Base-by-base conservation (phyloP, 2,888 invertebrate species). In the Diarsia mendica region DNA sequence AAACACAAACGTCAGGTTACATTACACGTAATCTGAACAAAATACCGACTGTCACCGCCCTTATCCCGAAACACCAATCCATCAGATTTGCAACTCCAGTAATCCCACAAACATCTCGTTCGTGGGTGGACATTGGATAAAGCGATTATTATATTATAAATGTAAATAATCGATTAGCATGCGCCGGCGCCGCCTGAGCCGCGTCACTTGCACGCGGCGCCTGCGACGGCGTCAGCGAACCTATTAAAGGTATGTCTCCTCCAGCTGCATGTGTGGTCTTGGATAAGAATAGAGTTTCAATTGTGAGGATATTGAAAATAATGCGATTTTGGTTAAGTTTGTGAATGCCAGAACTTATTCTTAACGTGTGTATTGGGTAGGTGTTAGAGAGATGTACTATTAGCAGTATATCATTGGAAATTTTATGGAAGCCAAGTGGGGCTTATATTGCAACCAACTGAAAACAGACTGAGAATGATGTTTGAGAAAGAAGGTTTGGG, bases 81-180 rank as follows among this genome's bases (percentile, higher is more conserved):
- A 84, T 80, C 76, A 83, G 79, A 78, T 83, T 83, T 77, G 85
- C 85, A 81, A 72, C 85, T 77, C 20, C 60, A 46, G 73, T 69
- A 83, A 83, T 83, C 85, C 77, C 55, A 82, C 77, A 85, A 83
- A 85, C 82, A 82, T 85, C 85, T 77, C 82, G 82, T 13, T 71
- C 75, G 87, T 87, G 86, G 87, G 87, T 79, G 85, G 76, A 85
- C 80, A 76, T 77, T 71, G 75, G 77, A 81, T 87, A 86, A 86
- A 76, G 75, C 70, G 85, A 85, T 86, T 85, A 87, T 87, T 82
- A 84, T 86, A 84, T 86, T 85, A 87, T 83, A 80, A 76, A 85
- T 83, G 86, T 81, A 83, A 88, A 82, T 87, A 86, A 78, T 83
- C 77, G 82, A 86, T 87, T 86, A 85, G 72, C 82, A 86, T 83